These are phyloP conservation scores for Schizopygopsis pylzovi DNA, from an alignment of 2,797 vertebrate species.

Conservation along the genomic window DNA sequence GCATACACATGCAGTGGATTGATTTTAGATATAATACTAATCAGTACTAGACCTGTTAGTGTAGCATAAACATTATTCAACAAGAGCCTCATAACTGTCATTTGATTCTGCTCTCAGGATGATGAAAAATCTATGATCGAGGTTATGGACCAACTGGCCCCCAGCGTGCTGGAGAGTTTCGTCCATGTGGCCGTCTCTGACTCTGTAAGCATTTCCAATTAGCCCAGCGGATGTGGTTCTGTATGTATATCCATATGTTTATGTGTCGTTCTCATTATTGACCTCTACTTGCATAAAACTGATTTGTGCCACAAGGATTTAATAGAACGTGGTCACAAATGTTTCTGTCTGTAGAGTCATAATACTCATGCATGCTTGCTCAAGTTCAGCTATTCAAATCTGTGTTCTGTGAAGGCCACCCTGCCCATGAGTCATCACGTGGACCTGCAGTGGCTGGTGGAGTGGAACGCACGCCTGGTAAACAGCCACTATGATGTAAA, in stretches of 20 bases:
- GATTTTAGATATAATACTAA: not conserved
- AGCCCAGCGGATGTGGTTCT: constrained; percentile 28
- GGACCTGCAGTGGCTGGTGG: constrained; percentile 97
- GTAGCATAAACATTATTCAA: not conserved
- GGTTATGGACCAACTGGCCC: constrained; percentile 98
- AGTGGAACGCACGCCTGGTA: constrained; percentile 95
- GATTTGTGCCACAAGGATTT: not conserved
- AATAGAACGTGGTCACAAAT: not conserved
- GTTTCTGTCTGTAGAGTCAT: not conserved
- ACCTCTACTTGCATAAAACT: not conserved
- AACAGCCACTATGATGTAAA: constrained; percentile 98
- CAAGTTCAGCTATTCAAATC: constrained; percentile 15
- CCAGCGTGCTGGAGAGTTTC: constrained; percentile 95
- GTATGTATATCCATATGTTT: constrained; percentile 11
- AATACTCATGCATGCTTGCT: not conserved
- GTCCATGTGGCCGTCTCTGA: constrained; percentile 95
- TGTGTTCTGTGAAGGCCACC: constrained; percentile 76
- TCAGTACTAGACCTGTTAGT: not conserved
- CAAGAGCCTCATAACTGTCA: not conserved
- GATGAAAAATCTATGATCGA: constrained; percentile 99
- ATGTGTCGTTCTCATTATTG: not conserved
- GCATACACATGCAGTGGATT: not conserved
- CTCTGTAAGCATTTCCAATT: constrained; percentile 82
- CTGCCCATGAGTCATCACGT: constrained; percentile 90
- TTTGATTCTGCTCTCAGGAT: constrained; percentile 77